Percentiles rank a stretch among this genome's conserved stretches.
Evolutionary conservation across 2,888 invertebrate species (phyloP).

Genomic region (Caenorhabditis virilis): DNA sequence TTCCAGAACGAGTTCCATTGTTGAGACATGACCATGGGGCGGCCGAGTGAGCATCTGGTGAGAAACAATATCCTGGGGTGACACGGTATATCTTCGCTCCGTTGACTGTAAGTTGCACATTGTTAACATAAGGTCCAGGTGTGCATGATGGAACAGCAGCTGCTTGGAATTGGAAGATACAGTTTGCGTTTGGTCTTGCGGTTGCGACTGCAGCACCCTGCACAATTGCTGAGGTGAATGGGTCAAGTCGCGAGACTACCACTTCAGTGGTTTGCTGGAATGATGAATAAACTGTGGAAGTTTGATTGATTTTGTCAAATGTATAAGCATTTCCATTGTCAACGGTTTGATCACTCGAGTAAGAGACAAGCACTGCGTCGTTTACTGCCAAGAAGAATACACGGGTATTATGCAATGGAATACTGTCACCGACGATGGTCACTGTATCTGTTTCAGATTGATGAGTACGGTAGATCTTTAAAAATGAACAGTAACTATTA

Average conservation of each 20-base stretch:
- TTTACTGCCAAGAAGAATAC: constrained; percentile 24
- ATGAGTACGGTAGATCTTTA: constrained; percentile 3
- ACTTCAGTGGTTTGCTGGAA: constrained; percentile 9
- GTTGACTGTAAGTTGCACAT: constrained; percentile 10
- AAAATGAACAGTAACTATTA: too few species aligned
- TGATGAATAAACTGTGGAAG: constrained; percentile 21
- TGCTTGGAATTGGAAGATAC: constrained; percentile 27
- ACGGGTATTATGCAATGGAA: constrained; percentile 25
- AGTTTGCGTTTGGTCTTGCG: constrained; percentile 2
- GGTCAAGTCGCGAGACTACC: constrained; percentile 8
- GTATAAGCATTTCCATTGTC: constrained; percentile 33
- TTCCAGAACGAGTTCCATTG: constrained; percentile 32
- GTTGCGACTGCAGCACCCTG: constrained; percentile 3
- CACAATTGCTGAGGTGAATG: constrained; percentile 8
- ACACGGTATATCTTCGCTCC: constrained; percentile 13
- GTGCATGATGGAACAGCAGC: constrained; percentile 7
- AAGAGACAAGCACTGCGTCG: constrained; percentile 26
- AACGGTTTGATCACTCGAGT: constrained; percentile 25
- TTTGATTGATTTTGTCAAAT: constrained; percentile 23
- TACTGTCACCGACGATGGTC: constrained; percentile 11
- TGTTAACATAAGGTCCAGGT: constrained; percentile 27
- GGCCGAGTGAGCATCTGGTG: constrained; percentile 20
- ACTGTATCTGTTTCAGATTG: constrained; percentile 14
- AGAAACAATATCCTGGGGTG: constrained; percentile 32
- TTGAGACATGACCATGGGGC: constrained; percentile 26